phyloP scores from a whole-genome alignment of 2,888 invertebrate species.

The Trissolcus japonicus region DNA sequence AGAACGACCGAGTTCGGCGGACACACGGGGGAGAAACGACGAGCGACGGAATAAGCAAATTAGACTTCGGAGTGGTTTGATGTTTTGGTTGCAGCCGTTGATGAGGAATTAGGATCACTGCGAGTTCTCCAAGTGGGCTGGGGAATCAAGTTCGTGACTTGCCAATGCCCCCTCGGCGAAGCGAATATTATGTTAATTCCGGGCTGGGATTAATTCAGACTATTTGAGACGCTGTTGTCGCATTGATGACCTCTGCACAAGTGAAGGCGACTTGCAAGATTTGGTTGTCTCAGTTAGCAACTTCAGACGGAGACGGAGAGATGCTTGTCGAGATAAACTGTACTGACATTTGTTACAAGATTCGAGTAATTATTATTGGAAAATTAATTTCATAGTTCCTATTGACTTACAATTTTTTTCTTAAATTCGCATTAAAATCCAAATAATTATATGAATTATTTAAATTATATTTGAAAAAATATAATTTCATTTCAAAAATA shows the following conservation, averaged over 20 bases:
- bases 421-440: too few relatives aligned
- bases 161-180: slow-evolving; percentile 17
- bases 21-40: slow-evolving; percentile 14
- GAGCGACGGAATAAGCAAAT: slow-evolving; percentile 40
- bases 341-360: too few relatives aligned
- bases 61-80: slow-evolving; percentile 40
- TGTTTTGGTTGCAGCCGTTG: slow-evolving; percentile 44
- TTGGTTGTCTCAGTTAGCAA: slow-evolving; percentile 3
- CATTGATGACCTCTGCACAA: slow-evolving; percentile 34
- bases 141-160: slow-evolving; percentile 26
- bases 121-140: slow-evolving; percentile 15
- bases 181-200: slow-evolving; percentile 43
- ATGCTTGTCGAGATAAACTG: neutral
- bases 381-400: too few relatives aligned
- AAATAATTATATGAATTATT: too few relatives aligned
- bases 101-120: slow-evolving; percentile 39
- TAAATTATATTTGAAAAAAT: too few relatives aligned
- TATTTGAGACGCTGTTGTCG: slow-evolving; percentile 29
- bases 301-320: neutral
- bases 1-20: slow-evolving; percentile 9
- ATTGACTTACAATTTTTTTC: too few relatives aligned
- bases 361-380: too few relatives aligned
- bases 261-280: slow-evolving; percentile 4
- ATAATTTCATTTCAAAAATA: too few relatives aligned
- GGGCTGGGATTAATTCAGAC: slow-evolving; percentile 31